Conservation (phyloP, 2,888 invertebrate genomes). For the Epinotia bilunana region DNA sequence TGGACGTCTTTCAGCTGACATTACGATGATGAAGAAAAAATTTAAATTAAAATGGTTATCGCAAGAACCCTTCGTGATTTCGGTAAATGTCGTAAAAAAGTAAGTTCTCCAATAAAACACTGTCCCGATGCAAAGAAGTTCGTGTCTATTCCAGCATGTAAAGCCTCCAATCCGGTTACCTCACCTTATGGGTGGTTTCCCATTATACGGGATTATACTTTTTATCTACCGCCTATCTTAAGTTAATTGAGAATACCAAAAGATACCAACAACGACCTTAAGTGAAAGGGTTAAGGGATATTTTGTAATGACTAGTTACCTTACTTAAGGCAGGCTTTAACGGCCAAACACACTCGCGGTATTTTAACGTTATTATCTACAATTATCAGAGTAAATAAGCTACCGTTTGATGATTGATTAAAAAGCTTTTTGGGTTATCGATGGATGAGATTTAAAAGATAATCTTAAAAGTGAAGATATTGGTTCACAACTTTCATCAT, state of each 20-base stretch:
- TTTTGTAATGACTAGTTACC: constrained; percentile 39
- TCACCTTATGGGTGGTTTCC: constrained; percentile 58
- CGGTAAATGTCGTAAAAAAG: too few relatives aligned
- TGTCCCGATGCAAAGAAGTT: neutral
- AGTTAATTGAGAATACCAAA: constrained; percentile 60
- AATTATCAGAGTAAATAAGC: constrained; percentile 50
- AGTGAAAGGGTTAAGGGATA: constrained; percentile 47
- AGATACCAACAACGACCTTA: constrained; percentile 50
- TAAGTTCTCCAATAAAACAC: neutral
- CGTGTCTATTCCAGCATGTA: constrained; percentile 12
- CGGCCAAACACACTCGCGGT: constrained; percentile 34
- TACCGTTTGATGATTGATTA: constrained; percentile 33
- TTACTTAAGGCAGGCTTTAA: constrained; percentile 22
- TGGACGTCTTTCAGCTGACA: too few relatives aligned
- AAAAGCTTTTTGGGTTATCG: constrained; percentile 25
- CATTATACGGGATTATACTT: constrained; percentile 57
- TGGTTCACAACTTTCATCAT: neutral
- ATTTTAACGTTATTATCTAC: constrained; percentile 48
- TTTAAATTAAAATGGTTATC: too few relatives aligned
- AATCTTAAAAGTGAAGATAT: constrained; percentile 21
- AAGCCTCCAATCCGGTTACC: constrained; percentile 29
- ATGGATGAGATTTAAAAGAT: constrained; percentile 17
- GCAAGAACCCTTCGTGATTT: too few relatives aligned
- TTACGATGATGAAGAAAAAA: too few relatives aligned
- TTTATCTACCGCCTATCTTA: constrained; percentile 53